These are phyloP conservation scores for Lampris megalopsis DNA, from an alignment of 2,113 vertebrate species.

Conservation along the genomic window DNA sequence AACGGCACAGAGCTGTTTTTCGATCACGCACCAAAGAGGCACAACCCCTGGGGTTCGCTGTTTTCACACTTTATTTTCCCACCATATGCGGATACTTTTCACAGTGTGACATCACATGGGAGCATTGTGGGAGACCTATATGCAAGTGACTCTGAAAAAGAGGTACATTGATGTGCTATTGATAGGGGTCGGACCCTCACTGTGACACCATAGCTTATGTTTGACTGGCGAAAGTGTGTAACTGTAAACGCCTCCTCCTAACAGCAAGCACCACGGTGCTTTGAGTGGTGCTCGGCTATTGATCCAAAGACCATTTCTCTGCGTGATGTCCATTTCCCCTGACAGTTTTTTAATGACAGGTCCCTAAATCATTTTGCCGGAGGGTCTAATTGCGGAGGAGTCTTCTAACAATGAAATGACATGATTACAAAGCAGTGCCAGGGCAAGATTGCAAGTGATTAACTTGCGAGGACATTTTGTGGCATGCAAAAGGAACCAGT, in stretches of 20 bases:
- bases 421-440: conserved; percentile 40
- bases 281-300: conserved; percentile 67
- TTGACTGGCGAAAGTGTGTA: conserved; percentile 23
- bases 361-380: conserved; percentile 65
- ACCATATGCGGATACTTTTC: no score
- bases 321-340: conserved; percentile 67
- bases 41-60: neutral
- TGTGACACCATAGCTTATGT: conserved; percentile 6
- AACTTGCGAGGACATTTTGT: conserved; percentile 19
- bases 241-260: conserved; percentile 31
- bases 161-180: conserved; percentile 41
- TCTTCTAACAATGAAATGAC: conserved; percentile 31
- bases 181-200: conserved; percentile 8
- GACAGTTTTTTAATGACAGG: conserved; percentile 63
- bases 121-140: no score
- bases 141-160: no score
- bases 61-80: neutral
- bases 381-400: conserved; percentile 55
- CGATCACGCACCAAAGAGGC: neutral
- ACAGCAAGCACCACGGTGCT: conserved; percentile 43
- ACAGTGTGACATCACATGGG: no score
- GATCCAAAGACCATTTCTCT: conserved; percentile 68
- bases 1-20: conserved; percentile 35
- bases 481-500: neutral
- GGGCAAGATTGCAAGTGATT: conserved; percentile 30